Percentiles rank a stretch among this genome's conserved stretches.
Evolutionary conservation across 2,888 invertebrate species (phyloP).

Genomic region (Ophion costatus): DNA sequence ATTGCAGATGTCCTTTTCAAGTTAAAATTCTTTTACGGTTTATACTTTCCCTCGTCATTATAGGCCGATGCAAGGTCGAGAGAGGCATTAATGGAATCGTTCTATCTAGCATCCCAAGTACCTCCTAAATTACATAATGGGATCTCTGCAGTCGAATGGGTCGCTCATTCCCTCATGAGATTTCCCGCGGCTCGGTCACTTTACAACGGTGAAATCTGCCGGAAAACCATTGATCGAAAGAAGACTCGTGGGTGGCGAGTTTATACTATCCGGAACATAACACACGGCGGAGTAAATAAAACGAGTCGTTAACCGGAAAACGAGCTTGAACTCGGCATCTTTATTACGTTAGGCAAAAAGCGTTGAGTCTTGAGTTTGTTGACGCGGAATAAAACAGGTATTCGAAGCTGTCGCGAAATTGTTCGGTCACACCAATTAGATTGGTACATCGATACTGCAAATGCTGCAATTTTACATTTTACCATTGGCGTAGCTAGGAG

Average conservation of each 20-base stretch:
- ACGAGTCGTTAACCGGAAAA: conserved; percentile 68
- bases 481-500: too few relatives aligned
- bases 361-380: conserved; percentile 7
- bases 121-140: conserved; percentile 41
- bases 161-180: conserved; percentile 20
- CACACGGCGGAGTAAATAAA: conserved; percentile 59
- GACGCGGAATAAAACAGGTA: conserved; percentile 20
- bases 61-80: neutral
- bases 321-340: conserved; percentile 57
- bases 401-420: conserved; percentile 39
- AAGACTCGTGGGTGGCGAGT: conserved; percentile 25
- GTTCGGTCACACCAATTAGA: conserved; percentile 25
- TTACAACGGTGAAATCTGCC: conserved; percentile 12
- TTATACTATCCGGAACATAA: conserved; percentile 46
- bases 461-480: neutral
- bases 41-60: neutral
- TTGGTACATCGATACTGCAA: neutral
- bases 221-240: neutral
- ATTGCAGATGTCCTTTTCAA: too few relatives aligned
- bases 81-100: too few relatives aligned
- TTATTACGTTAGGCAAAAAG: conserved; percentile 27
- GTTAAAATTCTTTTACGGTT: neutral
- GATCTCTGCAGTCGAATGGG: conserved; percentile 7
- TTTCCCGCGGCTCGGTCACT: conserved; percentile 8
- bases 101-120: neutral